Evolutionary conservation across 2,888 invertebrate species (phyloP), one percentile per base, ranked within the genome.

Genomic region (Dolichomitus sp.): DNA sequence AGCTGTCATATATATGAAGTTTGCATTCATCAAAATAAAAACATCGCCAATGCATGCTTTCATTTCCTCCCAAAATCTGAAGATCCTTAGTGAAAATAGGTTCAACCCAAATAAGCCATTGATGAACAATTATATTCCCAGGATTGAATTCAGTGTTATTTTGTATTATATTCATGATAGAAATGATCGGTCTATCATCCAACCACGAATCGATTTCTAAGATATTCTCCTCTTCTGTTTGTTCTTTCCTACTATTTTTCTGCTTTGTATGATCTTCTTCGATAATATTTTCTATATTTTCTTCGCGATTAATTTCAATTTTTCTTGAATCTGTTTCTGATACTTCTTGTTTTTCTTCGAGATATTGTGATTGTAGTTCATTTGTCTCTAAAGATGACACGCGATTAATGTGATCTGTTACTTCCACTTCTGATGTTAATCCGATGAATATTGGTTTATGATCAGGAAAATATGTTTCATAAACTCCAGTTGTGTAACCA

Each of bases 381-480:
- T 54, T n/a, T 30, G 14, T 30, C 30, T 59, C 27, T 33, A 37
- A 59, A 33, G 30, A 52, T 52, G 52, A 52, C 11, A 7, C 11
- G 4, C 19, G 23, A 7, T n/a, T 33, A 61, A 37, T 14, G 37
- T 61, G n/a, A 61, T 33, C 7, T 37, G 61, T 61, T 17, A 61
- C n/a, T 45, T 65, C 19, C 12, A 63, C 2, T 45, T 42, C 23
- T 65, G 23, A 12, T 65, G 23, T n/a, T 48, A 79, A 37, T 19
- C 79, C 74, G 52, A 80, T 80, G 17, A 80, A 80, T 61, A 80
- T 69, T 74, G 23, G 23, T 23, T 23, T 23, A 23, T 23, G 23
- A 23, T 23, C 23, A 23, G 23, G 2, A 23, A 23, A 74, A 42
- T 74, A 80, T n/a, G 80, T 69, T 69, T 74, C 80, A 37, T 80